phyloP scores from a whole-genome alignment of 2,888 invertebrate genomes.

The Bruchidius siliquastri region DNA sequence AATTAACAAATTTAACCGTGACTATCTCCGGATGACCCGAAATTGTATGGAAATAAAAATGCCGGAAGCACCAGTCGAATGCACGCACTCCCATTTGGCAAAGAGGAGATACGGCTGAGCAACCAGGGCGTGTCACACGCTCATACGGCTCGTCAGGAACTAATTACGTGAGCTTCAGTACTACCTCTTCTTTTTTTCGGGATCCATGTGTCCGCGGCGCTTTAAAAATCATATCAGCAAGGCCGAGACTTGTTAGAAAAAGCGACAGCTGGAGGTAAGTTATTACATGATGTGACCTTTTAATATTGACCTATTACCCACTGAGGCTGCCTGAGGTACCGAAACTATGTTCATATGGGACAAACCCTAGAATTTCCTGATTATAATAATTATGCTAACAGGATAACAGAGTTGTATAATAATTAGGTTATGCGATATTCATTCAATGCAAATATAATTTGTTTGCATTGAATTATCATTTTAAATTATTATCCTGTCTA shows the following conservation, averaged over 20 bases:
- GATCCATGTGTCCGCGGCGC: background rate
- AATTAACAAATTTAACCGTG: background rate
- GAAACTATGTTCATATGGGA: too few relatives aligned
- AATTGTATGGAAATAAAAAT: background rate
- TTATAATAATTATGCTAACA: too few relatives aligned
- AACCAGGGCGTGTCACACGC: background rate
- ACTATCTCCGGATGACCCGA: background rate
- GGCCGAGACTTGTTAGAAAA: background rate
- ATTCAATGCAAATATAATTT: too few relatives aligned
- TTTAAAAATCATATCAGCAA: background rate
- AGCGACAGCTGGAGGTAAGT: background rate
- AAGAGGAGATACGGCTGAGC: background rate
- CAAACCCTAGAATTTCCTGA: too few relatives aligned
- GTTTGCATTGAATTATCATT: too few relatives aligned
- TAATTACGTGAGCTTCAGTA: background rate
- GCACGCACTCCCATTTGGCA: background rate
- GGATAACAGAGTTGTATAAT: too few relatives aligned
- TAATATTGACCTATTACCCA: too few relatives aligned
- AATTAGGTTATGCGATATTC: too few relatives aligned
- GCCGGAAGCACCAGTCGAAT: background rate
- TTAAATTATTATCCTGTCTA: too few relatives aligned
- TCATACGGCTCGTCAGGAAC: background rate
- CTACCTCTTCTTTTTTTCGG: background rate
- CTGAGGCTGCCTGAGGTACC: too few relatives aligned
- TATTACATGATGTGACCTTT: background rate